phyloP scores from a whole-genome alignment of 2,888 invertebrate species.

The Platypus cylindrus region DNA sequence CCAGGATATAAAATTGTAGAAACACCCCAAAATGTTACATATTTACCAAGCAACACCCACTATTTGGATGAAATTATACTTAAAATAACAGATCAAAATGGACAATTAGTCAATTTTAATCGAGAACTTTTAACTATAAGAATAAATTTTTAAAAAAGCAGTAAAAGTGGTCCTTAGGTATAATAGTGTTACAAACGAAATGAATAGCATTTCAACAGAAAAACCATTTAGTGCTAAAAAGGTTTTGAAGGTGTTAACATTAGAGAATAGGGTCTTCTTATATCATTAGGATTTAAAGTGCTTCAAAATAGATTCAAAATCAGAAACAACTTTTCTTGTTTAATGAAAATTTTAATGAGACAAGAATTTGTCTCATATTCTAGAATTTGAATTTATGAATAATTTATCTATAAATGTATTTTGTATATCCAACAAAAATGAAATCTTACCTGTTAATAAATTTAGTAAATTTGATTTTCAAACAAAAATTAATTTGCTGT shows the following conservation, averaged over 20 bases:
- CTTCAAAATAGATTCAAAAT: no score
- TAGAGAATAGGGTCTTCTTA: no score
- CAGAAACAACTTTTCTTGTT: conserved; percentile 21
- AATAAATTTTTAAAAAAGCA: conserved; percentile 12
- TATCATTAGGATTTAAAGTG: no score
- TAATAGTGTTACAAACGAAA: no score
- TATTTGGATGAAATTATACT: conserved; percentile 21
- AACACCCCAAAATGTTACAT: conserved; percentile 25
- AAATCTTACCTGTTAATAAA: no score
- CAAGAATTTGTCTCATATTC: conserved; percentile 19
- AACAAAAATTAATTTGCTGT: no score
- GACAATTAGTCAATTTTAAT: conserved; percentile 24
- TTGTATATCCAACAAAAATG: not conserved
- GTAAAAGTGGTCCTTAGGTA: no score
- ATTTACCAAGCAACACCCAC: conserved; percentile 24
- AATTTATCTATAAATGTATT: conserved; percentile 17
- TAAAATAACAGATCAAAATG: conserved; percentile 25
- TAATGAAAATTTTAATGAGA: conserved; percentile 18
- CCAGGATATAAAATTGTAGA: conserved; percentile 29
- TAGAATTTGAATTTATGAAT: conserved; percentile 18
- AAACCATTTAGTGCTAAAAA: no score
- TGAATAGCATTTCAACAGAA: no score
- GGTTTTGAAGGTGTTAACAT: no score
- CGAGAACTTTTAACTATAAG: conserved; percentile 24
- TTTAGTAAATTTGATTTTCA: no score